Evolutionary conservation across 2,888 invertebrate species (phyloP).

Genomic region (Mythimna loreyi): DNA sequence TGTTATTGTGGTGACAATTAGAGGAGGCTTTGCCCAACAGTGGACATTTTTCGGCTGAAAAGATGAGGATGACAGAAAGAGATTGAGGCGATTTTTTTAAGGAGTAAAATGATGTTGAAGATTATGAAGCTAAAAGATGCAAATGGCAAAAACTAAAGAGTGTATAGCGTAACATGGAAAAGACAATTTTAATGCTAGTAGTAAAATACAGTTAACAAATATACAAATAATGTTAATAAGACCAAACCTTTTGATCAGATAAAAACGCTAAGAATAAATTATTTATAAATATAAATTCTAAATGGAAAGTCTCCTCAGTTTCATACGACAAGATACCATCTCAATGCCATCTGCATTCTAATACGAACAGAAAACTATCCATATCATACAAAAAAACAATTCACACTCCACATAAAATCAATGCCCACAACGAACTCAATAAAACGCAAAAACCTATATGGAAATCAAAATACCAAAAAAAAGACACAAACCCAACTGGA

Average conservation of each 20-base stretch:
- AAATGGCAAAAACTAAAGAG: background rate
- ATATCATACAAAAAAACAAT: constrained; percentile 5
- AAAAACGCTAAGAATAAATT: background rate
- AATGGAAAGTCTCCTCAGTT: constrained; percentile 4
- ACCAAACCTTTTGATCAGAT: background rate
- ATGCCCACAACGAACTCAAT: constrained; percentile 21
- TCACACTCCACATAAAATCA: constrained; percentile 33
- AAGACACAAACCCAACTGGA: background rate
- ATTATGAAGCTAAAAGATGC: too few species aligned
- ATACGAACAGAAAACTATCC: constrained; percentile 20
- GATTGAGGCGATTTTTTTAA: background rate
- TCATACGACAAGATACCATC: constrained; percentile 24
- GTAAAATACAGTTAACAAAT: background rate
- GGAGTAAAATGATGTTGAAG: too few species aligned
- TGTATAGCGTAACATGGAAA: background rate
- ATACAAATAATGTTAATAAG: background rate
- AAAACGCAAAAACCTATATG: constrained; percentile 48
- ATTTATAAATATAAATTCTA: constrained; percentile 29
- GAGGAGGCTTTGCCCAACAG: too few species aligned
- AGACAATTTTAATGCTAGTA: background rate
- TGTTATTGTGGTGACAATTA: too few species aligned
- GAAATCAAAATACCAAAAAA: constrained; percentile 45
- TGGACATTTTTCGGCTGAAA: too few species aligned
- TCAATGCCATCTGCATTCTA: constrained; percentile 29
- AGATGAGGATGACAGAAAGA: background rate